These are phyloP conservation scores for Apodemia zela DNA, from an alignment of 2,888 invertebrate species.

Conservation along the genomic window DNA sequence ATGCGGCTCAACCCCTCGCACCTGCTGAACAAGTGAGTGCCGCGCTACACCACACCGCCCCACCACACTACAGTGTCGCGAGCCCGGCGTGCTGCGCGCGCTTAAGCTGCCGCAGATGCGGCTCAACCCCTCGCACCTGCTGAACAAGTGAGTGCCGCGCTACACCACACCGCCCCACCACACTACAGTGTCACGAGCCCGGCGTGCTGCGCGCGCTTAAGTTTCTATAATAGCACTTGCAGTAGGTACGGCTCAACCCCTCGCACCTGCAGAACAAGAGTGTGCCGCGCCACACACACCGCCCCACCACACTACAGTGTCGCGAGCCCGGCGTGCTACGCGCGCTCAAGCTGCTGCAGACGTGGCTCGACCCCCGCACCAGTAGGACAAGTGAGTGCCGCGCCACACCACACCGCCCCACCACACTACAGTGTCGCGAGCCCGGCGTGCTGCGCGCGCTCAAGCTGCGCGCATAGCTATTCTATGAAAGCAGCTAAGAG, in stretches of 20 bases:
- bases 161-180: neutral
- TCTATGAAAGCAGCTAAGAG: too few relatives aligned
- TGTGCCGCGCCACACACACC: constrained; percentile 22
- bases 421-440: neutral
- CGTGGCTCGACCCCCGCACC: constrained; percentile 62
- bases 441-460: constrained; percentile 89
- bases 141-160: constrained; percentile 81
- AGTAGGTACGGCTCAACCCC: constrained; percentile 70
- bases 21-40: constrained; percentile 85
- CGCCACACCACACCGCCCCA: neutral
- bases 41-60: neutral
- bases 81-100: constrained; percentile 90
- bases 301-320: neutral
- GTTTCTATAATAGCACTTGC: too few relatives aligned
- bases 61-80: constrained; percentile 43
- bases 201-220: constrained; percentile 91
- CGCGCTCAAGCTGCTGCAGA: constrained; percentile 86
- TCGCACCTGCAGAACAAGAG: constrained; percentile 86
- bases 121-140: constrained; percentile 72
- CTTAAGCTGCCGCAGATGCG: constrained; percentile 84
- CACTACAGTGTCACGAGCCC: constrained; percentile 20
- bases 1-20: constrained; percentile 47
- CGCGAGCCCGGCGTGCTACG: constrained; percentile 84
- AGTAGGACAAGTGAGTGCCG: constrained; percentile 84
- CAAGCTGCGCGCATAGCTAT: constrained; percentile 74